Percentiles rank a stretch among this genome's conserved stretches.
phyloP scores from a whole-genome alignment of 2,113 vertebrate genomes.

The Hystrix brachyura region DNA sequence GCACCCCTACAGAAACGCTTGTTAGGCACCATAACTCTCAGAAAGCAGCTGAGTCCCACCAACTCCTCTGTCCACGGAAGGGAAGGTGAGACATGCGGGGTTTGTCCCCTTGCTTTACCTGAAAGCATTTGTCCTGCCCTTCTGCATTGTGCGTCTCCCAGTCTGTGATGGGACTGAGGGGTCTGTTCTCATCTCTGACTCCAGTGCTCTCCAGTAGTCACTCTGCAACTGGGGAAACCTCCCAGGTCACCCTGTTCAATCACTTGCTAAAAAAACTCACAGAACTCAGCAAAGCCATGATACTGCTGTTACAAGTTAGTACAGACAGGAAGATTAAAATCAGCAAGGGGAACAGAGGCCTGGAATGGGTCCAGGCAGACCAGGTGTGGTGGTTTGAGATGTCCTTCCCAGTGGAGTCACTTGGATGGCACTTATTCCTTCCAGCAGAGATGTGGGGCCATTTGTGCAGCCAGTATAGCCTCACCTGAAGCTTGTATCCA shows the following conservation, averaged over 20 bases:
- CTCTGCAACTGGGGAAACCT: neutral
- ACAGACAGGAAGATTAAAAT: neutral
- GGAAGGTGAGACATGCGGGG: fast-evolving
- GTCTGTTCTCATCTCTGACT: neutral
- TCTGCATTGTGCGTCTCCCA: fast-evolving
- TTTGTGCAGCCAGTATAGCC: fast-evolving
- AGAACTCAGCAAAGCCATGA: neutral
- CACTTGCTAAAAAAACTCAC: neutral
- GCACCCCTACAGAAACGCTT: neutral
- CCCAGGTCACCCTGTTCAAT: neutral
- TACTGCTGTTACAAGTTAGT: neutral
- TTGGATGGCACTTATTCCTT: neutral
- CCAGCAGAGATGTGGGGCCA: fast-evolving
- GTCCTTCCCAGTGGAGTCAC: neutral
- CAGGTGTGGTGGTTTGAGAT: fast-evolving
- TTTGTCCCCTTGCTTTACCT: neutral
- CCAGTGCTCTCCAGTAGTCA: too few species aligned
- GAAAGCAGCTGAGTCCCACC: neutral
- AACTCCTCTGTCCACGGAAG: neutral
- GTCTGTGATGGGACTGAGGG: neutral
- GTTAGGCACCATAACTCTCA: fast-evolving
- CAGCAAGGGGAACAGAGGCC: fast-evolving
- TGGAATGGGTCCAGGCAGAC: fast-evolving
- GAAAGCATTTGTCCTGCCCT: neutral
- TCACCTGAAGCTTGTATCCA: neutral